Percentiles rank a stretch among this genome's conserved stretches.
Conservation (phyloP, 2,113 vertebrate genomes). For the Gymnorhina tibicen region DNA sequence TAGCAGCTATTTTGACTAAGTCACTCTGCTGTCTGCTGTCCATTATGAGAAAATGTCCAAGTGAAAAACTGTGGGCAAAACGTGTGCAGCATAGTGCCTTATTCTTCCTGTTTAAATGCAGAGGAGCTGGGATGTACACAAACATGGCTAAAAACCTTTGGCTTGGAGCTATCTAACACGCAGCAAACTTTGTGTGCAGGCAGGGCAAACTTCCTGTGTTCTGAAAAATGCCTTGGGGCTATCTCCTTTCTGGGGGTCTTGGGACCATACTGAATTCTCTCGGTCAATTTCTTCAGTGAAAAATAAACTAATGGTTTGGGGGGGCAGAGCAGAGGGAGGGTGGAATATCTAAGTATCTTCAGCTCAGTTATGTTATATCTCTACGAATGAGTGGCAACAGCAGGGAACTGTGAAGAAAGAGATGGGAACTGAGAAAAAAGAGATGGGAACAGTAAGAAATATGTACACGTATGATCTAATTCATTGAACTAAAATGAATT, state of each 20-base stretch:
- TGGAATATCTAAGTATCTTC: background rate
- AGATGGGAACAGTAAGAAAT: background rate
- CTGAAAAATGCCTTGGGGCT: background rate
- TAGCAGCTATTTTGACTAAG: background rate
- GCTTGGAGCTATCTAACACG: background rate
- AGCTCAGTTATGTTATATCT: background rate
- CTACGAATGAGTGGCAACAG: background rate
- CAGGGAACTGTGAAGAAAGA: background rate
- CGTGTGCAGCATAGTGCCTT: background rate
- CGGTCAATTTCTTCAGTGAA: background rate
- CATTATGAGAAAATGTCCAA: background rate
- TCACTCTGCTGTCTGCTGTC: background rate
- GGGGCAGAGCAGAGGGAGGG: background rate
- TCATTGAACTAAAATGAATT: background rate
- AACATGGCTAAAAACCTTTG: background rate
- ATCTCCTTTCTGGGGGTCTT: background rate
- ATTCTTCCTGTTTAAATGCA: background rate
- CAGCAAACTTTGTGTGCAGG: background rate
- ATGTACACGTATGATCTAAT: background rate
- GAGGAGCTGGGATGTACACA: background rate
- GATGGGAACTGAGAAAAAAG: background rate
- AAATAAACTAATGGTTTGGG: background rate
- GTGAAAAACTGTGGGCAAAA: background rate
- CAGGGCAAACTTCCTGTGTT: background rate
- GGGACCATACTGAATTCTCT: background rate